Conservation (phyloP, 2,797 vertebrate genomes). For the Odontamblyopus rebecca region DNA sequence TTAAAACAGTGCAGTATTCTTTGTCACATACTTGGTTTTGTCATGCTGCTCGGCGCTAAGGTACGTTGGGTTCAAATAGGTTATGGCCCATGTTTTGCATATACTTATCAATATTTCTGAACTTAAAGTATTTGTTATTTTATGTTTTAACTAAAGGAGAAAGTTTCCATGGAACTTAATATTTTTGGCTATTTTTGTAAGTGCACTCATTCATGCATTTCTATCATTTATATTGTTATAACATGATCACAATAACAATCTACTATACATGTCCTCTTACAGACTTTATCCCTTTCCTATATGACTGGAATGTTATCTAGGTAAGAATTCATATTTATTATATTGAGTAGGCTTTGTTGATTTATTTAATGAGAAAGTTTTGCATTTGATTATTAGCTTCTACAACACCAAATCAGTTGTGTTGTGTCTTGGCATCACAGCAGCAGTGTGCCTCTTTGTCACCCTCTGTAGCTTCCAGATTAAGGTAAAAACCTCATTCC, state of each 20-base stretch:
- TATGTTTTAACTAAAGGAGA: slow-evolving; percentile 76
- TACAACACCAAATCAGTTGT: slow-evolving; percentile 92
- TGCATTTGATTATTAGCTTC: slow-evolving; percentile 74
- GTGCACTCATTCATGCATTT: slow-evolving; percentile 34
- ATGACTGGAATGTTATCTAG: slow-evolving; percentile 94
- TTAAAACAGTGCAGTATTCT: slow-evolving; percentile 85
- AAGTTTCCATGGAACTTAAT: slow-evolving; percentile 94
- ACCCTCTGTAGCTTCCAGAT: slow-evolving; percentile 92
- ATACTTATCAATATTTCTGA: not conserved
- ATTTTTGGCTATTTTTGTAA: slow-evolving; percentile 89
- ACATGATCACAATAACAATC: not conserved
- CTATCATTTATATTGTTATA: not conserved
- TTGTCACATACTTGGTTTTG: slow-evolving; percentile 87
- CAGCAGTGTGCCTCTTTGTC: slow-evolving; percentile 87
- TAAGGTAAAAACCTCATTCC: slow-evolving; percentile 78
- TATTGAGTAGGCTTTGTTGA: not conserved
- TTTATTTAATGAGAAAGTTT: not conserved
- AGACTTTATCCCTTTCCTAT: slow-evolving; percentile 94
- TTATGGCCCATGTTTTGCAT: not conserved
- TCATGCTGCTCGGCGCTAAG: slow-evolving; percentile 88
- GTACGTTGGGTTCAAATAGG: slow-evolving; percentile 59
- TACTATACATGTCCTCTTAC: slow-evolving; percentile 14
- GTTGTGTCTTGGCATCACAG: slow-evolving; percentile 89
- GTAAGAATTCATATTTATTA: slow-evolving; percentile 64
- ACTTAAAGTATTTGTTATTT: not conserved